A percentile compares a stretch with the other conserved stretches of the same genome.
These are phyloP conservation scores for Nerophis ophidion DNA, from an alignment of 2,113 vertebrate species.

Conservation along the genomic window DNA sequence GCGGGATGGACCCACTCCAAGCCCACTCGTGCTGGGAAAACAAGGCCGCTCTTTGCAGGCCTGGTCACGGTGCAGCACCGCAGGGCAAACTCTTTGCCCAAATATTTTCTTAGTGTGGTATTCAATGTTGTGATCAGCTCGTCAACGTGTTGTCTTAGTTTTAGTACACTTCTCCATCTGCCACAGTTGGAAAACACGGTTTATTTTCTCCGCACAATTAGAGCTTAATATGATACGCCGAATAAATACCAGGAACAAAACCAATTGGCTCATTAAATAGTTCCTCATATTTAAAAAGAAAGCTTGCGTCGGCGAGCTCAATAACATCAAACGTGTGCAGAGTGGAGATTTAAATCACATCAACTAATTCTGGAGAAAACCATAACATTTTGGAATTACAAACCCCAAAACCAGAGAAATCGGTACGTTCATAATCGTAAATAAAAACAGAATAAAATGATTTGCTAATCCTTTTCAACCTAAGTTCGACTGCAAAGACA, in stretches of 20 bases:
- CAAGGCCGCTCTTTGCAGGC: slow-evolving; percentile 21
- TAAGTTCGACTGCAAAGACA: too few species aligned
- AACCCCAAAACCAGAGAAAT: too few species aligned
- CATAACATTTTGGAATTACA: background rate
- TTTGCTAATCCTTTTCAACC: too few species aligned
- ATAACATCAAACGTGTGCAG: background rate
- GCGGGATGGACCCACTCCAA: slow-evolving; percentile 9
- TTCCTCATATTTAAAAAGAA: slow-evolving; percentile 14
- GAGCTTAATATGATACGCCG: slow-evolving; percentile 34
- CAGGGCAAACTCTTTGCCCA: slow-evolving; percentile 29
- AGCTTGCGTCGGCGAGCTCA: background rate
- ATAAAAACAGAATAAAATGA: too few species aligned
- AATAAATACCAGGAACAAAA: background rate
- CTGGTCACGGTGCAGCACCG: slow-evolving; percentile 28
- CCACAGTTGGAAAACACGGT: slow-evolving; percentile 25
- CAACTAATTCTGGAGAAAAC: background rate
- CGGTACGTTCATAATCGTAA: too few species aligned
- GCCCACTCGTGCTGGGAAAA: slow-evolving; percentile 33
- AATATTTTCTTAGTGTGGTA: slow-evolving; percentile 34
- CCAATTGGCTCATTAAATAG: slow-evolving; percentile 29
- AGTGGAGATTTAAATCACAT: background rate
- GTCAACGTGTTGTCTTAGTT: slow-evolving; percentile 32
- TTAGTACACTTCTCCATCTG: slow-evolving; percentile 9
- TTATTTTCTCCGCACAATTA: slow-evolving; percentile 56
- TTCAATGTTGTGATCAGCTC: slow-evolving; percentile 21